Conservation (phyloP, 2,113 vertebrate species). For the Bungarus multicinctus region DNA sequence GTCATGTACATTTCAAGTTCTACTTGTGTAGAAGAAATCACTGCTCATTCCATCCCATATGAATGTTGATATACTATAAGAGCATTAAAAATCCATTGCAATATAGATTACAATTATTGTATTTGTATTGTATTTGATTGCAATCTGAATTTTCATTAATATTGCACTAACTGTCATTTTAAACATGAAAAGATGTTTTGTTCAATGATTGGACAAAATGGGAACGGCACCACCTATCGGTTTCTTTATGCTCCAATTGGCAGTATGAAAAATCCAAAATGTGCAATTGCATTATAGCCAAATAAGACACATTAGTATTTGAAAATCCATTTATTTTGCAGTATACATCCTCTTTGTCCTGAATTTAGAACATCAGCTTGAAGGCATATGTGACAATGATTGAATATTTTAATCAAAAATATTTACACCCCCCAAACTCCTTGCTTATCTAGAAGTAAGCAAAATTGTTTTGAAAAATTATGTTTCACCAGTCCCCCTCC, state of each 20-base stretch:
- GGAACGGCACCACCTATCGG: neutral
- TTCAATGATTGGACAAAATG: neutral
- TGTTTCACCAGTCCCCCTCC: neutral
- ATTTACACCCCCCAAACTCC: neutral
- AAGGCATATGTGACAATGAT: neutral
- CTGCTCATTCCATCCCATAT: neutral
- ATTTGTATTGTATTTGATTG: neutral
- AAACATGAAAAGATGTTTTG: neutral
- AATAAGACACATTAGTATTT: neutral
- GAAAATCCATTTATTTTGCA: neutral
- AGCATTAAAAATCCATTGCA: neutral
- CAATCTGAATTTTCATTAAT: neutral
- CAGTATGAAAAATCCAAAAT: neutral
- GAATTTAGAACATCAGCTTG: neutral
- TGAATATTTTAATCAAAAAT: neutral
- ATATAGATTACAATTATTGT: neutral
- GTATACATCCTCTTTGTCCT: no score
- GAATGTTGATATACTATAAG: neutral
- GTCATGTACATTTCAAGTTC: neutral
- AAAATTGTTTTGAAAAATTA: neutral
- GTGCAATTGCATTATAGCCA: neutral
- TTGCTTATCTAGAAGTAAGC: neutral
- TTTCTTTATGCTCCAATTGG: neutral
- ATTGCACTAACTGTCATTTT: neutral
- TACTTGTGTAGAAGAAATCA: neutral